Percentiles rank a stretch among this genome's conserved stretches.
These are phyloP conservation scores for Centruroides vittatus DNA, from an alignment of 1,140 invertebrate genomes.

Conservation along the genomic window DNA sequence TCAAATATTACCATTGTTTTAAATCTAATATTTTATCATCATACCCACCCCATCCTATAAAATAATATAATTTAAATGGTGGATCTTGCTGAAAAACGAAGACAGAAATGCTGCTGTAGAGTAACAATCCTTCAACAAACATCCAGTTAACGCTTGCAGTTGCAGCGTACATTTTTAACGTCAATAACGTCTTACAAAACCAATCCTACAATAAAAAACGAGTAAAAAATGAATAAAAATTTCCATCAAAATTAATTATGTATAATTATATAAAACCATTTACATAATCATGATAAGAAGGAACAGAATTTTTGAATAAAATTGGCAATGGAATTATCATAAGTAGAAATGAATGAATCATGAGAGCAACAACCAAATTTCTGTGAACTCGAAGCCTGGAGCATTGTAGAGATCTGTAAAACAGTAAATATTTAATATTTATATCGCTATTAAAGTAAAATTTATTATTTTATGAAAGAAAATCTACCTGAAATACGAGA, in stretches of 20 bases:
- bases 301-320: conserved; percentile 14
- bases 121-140: conserved; percentile 40
- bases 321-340: conserved; percentile 28
- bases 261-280: conserved; percentile 2
- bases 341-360: conserved; percentile 30
- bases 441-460: conserved; percentile 9
- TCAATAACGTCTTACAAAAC: conserved; percentile 34
- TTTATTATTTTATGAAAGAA: not conserved
- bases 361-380: conserved; percentile 35
- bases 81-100: conserved; percentile 36
- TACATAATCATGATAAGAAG: conserved; percentile 20
- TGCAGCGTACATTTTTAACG: conserved; percentile 34
- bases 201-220: conserved; percentile 26
- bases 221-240: not conserved
- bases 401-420: conserved; percentile 33
- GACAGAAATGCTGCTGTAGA: conserved; percentile 34
- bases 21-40: too few species aligned
- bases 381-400: conserved; percentile 35
- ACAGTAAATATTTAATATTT: not conserved
- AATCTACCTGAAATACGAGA: conserved; percentile 34
- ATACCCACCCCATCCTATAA: conserved; percentile 39
- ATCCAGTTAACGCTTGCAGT: conserved; percentile 42
- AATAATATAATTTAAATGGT: conserved; percentile 34
- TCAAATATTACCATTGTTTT: too few species aligned
- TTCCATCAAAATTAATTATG: too few species aligned